Conservation (phyloP, 2,888 invertebrate species). For the Julus scandinavius region DNA sequence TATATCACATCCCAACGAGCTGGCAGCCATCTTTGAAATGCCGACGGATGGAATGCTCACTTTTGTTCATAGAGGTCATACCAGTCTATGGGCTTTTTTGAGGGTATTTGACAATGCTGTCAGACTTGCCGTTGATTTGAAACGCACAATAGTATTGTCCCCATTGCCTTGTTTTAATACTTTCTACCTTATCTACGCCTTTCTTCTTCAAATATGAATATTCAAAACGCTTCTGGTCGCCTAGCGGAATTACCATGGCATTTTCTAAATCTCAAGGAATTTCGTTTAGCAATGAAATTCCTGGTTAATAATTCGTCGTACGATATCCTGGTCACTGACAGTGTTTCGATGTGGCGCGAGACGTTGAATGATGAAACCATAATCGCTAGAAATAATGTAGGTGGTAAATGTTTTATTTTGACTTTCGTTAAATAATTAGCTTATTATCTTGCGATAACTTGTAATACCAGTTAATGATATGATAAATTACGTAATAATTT, state of each 20-base stretch:
- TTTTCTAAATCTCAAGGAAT: not conserved
- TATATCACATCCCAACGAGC: not conserved
- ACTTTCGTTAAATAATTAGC: not conserved
- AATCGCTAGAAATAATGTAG: slow-evolving; percentile 41
- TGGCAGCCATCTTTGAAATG: slow-evolving; percentile 10
- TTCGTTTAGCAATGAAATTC: slow-evolving; percentile 15
- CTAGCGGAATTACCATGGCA: slow-evolving; percentile 30
- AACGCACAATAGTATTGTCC: not conserved
- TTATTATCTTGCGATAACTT: not conserved
- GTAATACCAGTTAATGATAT: not conserved
- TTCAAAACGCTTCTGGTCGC: not conserved
- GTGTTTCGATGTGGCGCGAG: slow-evolving; percentile 24
- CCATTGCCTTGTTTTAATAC: not conserved
- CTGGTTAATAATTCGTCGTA: not conserved
- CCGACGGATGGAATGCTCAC: not conserved
- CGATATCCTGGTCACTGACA: slow-evolving; percentile 36
- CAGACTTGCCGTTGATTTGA: not conserved
- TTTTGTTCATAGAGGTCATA: not conserved
- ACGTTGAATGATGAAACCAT: not conserved
- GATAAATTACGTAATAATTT: too few species aligned
- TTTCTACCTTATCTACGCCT: too few species aligned
- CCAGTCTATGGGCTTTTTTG: not conserved
- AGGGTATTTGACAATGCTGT: not conserved
- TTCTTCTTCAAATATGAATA: not conserved
- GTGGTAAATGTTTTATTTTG: not conserved